Evolutionary conservation across 2,113 vertebrate species (phyloP).

Genomic region (Martes martes): DNA sequence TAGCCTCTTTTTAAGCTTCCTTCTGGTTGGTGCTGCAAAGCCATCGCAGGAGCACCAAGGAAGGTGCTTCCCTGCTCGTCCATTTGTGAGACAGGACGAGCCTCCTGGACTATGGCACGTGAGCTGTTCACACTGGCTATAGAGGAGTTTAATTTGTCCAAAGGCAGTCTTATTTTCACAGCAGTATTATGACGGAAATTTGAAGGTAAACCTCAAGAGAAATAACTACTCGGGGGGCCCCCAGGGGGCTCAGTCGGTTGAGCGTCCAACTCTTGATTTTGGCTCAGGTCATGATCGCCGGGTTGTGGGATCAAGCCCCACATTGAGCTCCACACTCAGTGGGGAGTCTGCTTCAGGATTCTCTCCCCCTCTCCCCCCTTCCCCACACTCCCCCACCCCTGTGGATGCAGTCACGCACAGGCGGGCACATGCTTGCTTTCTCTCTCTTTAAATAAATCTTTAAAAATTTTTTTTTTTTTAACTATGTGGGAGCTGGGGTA

Average conservation of each 20-base stretch:
- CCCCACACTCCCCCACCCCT: not conserved
- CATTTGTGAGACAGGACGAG: not conserved
- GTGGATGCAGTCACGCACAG: not conserved
- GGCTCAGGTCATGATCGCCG: not conserved
- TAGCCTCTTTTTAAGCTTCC: not conserved
- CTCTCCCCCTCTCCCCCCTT: not conserved
- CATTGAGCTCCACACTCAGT: not conserved
- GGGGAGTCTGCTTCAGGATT: not conserved
- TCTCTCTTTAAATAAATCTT: not conserved
- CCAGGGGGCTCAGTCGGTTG: not conserved
- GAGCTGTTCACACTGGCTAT: not conserved
- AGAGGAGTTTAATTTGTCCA: not conserved
- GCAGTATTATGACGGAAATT: not conserved
- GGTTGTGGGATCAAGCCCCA: not conserved
- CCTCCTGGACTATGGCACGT: rapidly evolving
- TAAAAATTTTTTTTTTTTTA: not conserved
- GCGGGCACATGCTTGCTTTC: not conserved
- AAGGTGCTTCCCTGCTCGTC: not conserved
- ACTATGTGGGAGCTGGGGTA: not conserved
- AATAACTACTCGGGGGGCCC: not conserved
- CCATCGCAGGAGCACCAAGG: rapidly evolving
- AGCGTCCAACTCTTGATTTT: not conserved
- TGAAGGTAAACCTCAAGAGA: not conserved
- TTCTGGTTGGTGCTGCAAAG: rapidly evolving
- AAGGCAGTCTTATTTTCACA: not conserved